Percentiles rank a stretch among this genome's conserved stretches.
Conservation (phyloP, 1,140 invertebrate species). For the Conus ventricosus region DNA sequence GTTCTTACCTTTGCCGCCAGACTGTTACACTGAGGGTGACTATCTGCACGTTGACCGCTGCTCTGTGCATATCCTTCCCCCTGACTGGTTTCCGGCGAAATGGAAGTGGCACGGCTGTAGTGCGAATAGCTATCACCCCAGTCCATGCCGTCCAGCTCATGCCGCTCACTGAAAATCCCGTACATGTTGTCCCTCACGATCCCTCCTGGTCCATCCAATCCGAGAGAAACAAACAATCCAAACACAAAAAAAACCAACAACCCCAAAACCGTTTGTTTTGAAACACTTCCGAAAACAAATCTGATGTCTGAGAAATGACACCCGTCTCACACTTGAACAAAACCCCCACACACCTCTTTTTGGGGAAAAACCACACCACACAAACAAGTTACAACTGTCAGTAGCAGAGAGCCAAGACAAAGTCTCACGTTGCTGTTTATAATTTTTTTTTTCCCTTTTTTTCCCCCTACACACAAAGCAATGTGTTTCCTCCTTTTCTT, state of each 20-base stretch:
- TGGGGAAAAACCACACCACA: too few species aligned
- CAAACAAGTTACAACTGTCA: too few species aligned
- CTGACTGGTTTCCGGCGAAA: neutral
- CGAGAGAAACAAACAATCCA: neutral
- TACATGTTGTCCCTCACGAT: neutral
- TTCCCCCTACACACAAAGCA: too few species aligned
- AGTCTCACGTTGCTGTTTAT: too few species aligned
- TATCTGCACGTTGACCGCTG: neutral
- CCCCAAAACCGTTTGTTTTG: neutral
- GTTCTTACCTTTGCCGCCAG: neutral
- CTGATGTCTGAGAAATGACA: too few species aligned
- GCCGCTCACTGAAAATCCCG: conserved; percentile 16
- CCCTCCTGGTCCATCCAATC: neutral
- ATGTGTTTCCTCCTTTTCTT: too few species aligned
- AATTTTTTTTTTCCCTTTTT: too few species aligned
- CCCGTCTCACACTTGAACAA: too few species aligned
- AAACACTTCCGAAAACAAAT: too few species aligned
- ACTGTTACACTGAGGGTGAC: neutral
- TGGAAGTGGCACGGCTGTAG: conserved; percentile 8
- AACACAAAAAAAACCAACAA: neutral
- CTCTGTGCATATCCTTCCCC: conserved; percentile 6
- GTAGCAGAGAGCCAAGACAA: too few species aligned
- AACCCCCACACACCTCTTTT: too few species aligned
- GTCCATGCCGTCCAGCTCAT: neutral
- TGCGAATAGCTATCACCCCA: neutral